phyloP scores from a whole-genome alignment of 2,113 vertebrate species.

The Campylomormyrus tamandua region DNA sequence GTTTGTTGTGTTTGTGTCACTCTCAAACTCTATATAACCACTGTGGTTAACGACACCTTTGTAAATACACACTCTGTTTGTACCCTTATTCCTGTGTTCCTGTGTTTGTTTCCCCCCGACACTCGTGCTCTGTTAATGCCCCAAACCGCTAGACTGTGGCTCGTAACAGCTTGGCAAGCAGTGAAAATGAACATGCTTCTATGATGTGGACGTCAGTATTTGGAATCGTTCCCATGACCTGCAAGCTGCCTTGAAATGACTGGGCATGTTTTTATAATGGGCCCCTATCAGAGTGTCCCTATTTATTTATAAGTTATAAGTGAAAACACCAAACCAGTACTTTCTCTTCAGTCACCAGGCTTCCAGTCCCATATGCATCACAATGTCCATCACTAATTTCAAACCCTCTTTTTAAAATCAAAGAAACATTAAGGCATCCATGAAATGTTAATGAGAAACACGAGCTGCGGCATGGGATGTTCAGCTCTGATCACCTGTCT shows the following conservation, averaged over 20 bases:
- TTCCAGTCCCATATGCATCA: background rate
- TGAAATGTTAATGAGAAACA: conserved; percentile 42
- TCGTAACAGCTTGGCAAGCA: background rate
- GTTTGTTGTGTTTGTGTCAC: background rate
- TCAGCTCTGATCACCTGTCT: conserved; percentile 50
- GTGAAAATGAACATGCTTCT: background rate
- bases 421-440: background rate
- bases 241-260: background rate
- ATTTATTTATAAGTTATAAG: background rate
- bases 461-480: conserved; percentile 50
- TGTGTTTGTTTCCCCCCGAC: background rate
- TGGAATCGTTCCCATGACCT: background rate
- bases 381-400: background rate
- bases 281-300: background rate
- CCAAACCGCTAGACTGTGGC: background rate
- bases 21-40: background rate
- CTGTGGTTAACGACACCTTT: background rate
- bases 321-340: background rate
- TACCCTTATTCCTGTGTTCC: background rate
- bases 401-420: background rate
- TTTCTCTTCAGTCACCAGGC: background rate
- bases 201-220: background rate
- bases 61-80: background rate
- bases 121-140: background rate
- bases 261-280: background rate